phyloP scores from a whole-genome alignment of 2,113 vertebrate genomes.

The Leuciscus idus region DNA sequence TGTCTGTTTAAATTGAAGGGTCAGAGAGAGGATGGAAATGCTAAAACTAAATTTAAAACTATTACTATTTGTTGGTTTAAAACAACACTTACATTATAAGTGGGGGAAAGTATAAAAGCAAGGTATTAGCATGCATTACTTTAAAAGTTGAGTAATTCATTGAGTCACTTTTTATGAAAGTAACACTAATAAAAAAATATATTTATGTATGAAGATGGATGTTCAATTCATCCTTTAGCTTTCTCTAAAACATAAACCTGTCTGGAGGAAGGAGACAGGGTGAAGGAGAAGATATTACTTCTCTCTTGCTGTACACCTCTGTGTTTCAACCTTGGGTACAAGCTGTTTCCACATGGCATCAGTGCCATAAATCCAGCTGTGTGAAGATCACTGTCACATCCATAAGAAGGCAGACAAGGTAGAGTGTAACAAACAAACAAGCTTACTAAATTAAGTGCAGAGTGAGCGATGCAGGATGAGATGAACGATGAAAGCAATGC shows the following conservation, averaged over 20 bases:
- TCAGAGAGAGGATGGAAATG: background rate
- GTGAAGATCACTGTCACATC: constrained; percentile 51
- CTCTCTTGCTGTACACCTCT: background rate
- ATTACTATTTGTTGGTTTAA: background rate
- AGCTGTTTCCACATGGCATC: background rate
- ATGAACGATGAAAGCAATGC: too few species aligned
- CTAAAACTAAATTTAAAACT: background rate
- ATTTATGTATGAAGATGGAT: background rate
- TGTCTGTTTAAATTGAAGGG: background rate
- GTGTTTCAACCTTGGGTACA: background rate
- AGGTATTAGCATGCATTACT: background rate
- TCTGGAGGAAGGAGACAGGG: background rate
- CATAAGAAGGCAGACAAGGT: too few species aligned
- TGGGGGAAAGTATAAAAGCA: background rate
- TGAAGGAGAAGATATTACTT: background rate
- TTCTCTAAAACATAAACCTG: constrained; percentile 19
- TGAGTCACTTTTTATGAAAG: background rate
- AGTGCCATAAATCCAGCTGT: constrained; percentile 51
- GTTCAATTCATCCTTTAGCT: background rate
- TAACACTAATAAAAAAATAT: background rate
- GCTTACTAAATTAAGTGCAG: too few species aligned
- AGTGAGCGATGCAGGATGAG: too few species aligned
- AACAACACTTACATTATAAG: background rate
- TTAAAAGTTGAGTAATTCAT: background rate
- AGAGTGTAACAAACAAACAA: too few species aligned